phyloP scores from a whole-genome alignment of 2,797 vertebrate genomes.

The Steatocranus sp. region DNA sequence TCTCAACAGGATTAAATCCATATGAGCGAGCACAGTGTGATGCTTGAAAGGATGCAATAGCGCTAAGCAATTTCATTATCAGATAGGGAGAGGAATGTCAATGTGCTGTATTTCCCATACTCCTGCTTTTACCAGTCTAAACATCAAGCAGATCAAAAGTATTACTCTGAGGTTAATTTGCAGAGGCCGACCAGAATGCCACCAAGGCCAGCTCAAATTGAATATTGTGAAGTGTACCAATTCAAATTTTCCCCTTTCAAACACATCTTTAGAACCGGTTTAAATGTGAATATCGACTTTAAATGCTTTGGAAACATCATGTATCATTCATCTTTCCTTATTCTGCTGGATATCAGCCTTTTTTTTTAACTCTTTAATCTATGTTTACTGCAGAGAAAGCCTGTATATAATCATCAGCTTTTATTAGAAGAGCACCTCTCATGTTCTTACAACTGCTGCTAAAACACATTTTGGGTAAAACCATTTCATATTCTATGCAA shows the following conservation, averaged over 20 bases:
- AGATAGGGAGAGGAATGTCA: constrained; percentile 62
- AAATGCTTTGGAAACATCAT: background rate
- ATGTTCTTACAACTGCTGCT: background rate
- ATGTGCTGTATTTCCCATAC: constrained; percentile 48
- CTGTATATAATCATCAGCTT: background rate
- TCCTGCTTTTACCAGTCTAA: constrained; percentile 36
- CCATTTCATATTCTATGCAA: background rate
- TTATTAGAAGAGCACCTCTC: background rate
- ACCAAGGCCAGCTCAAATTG: constrained; percentile 8
- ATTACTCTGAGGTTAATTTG: constrained; percentile 48
- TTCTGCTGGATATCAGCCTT: background rate
- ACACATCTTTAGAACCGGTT: background rate
- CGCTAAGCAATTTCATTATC: constrained; percentile 70
- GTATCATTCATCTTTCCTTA: background rate
- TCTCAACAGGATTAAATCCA: constrained; percentile 65
- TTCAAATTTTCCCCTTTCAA: background rate
- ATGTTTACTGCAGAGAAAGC: background rate
- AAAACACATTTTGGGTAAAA: background rate
- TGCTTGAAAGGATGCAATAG: constrained; percentile 69
- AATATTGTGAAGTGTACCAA: background rate
- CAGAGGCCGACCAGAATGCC: constrained; percentile 25
- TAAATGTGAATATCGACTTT: background rate
- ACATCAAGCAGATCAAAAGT: constrained; percentile 54
- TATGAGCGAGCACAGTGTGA: constrained; percentile 62
- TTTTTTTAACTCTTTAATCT: background rate